Evolutionary conservation across 64 coral and sea anemone genomes (phyloP).

Genomic region (Acropora yongei): DNA sequence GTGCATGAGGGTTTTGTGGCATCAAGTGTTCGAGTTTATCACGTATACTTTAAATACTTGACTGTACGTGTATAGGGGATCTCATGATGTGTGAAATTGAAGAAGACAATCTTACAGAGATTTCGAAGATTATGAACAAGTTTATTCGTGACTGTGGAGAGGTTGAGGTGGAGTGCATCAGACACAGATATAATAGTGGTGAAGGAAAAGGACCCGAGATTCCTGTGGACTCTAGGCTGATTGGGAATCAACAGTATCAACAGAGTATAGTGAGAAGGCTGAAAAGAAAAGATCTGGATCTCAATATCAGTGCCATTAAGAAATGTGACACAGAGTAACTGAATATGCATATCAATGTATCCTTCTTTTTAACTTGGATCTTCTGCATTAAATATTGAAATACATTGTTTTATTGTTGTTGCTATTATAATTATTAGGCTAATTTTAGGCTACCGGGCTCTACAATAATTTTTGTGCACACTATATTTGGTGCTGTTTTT

Average conservation of each 20-base stretch:
- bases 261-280: slow-evolving; percentile 70
- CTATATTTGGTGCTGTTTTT: too few relatives aligned
- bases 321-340: slow-evolving; percentile 81
- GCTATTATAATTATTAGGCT: slow-evolving; percentile 63
- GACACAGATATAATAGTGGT: slow-evolving; percentile 66
- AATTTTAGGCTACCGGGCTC: too few relatives aligned
- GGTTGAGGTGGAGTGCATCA: slow-evolving; percentile 69
- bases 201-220: slow-evolving; percentile 64
- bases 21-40: slow-evolving; percentile 72
- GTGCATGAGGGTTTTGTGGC: slow-evolving; percentile 73
- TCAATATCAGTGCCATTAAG: slow-evolving; percentile 71
- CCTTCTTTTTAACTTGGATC: slow-evolving; percentile 50
- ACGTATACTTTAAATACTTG: slow-evolving; percentile 67
- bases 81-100: slow-evolving; percentile 76
- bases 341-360: slow-evolving; percentile 72
- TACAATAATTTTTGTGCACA: too few relatives aligned
- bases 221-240: slow-evolving; percentile 58
- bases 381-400: slow-evolving; percentile 72
- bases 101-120: slow-evolving; percentile 52
- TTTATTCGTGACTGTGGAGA: slow-evolving; percentile 76
- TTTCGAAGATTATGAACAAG: slow-evolving; percentile 71
- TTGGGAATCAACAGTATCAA: slow-evolving; percentile 74
- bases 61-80: slow-evolving; percentile 57
- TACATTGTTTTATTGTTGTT: slow-evolving; percentile 70
- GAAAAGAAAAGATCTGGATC: slow-evolving; percentile 68